Evolutionary conservation across 35 echinoderm and acorn worm genomes (phyloP).

Genomic region (Apostichopus californicus): DNA sequence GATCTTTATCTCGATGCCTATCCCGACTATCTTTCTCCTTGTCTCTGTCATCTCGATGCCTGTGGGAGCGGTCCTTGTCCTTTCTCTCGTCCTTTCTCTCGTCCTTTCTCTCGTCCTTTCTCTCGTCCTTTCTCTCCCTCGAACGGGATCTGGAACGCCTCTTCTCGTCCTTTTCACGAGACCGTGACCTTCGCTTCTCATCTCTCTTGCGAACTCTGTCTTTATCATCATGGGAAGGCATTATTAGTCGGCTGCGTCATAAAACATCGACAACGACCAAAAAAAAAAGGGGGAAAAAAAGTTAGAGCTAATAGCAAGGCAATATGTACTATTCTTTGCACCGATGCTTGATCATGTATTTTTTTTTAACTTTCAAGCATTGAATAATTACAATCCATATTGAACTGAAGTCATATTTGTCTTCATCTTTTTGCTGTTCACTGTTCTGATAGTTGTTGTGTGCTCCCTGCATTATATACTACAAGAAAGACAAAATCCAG

Average conservation of each 20-base stretch:
- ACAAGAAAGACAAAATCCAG: no score
- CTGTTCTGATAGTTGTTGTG: no score
- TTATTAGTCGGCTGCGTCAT: neutral
- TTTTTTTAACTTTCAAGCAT: no score
- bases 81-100: neutral
- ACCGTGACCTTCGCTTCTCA: constrained; percentile 17
- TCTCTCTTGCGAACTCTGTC: constrained; percentile 46
- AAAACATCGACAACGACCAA: no score
- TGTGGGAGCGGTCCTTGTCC: constrained; percentile 49
- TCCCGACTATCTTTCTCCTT: constrained; percentile 65
- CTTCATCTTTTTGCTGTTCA: no score
- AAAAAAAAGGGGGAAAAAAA: no score
- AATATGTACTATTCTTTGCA: no score
- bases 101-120: constrained; percentile 12
- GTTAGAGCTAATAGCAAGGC: no score
- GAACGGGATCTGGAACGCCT: constrained; percentile 17
- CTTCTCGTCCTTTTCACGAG: constrained; percentile 36
- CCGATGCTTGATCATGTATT: no score
- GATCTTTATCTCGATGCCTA: constrained; percentile 51
- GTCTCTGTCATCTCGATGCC: constrained; percentile 59
- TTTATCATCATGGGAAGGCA: constrained; percentile 59
- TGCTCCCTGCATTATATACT: no score
- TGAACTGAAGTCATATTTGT: no score
- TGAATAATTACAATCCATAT: no score
- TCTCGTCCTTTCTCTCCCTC: constrained; percentile 13